Evolutionary conservation across 2,797 vertebrate species (phyloP).

Genomic region (Eulemur mongoz): DNA sequence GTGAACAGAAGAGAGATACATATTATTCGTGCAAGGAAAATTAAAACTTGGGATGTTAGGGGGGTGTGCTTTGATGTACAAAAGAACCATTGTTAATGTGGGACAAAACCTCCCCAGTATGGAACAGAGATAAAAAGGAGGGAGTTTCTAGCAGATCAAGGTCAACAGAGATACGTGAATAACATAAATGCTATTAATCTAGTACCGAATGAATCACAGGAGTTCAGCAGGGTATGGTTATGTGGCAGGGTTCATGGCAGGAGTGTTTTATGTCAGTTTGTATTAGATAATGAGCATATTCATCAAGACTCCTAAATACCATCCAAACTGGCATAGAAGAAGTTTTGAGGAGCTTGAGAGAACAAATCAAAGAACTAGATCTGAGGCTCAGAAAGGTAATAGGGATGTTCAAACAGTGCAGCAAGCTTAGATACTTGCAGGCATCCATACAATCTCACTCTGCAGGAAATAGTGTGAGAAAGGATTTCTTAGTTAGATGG

Average conservation of each 20-base stretch:
- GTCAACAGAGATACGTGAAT: constrained; percentile 87
- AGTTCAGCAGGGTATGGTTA: constrained; percentile 82
- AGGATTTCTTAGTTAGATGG: constrained; percentile 77
- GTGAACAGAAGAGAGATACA: constrained; percentile 81
- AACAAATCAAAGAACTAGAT: constrained; percentile 85
- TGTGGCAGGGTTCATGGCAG: constrained; percentile 82
- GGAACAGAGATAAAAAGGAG: constrained; percentile 86
- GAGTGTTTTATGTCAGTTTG: constrained; percentile 86
- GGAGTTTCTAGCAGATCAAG: constrained; percentile 87
- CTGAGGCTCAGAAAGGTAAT: constrained; percentile 85
- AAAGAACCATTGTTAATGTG: constrained; percentile 86
- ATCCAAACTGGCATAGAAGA: constrained; percentile 82
- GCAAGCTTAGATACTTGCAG: constrained; percentile 81
- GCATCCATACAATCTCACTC: constrained; percentile 83
- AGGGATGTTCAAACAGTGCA: constrained; percentile 84
- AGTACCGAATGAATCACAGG: constrained; percentile 81
- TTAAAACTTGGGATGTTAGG: constrained; percentile 85
- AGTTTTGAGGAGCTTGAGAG: constrained; percentile 83
- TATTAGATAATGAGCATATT: constrained; percentile 87
- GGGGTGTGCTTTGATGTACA: constrained; percentile 86
- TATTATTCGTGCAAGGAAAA: constrained; percentile 86
- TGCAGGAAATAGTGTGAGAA: constrained; percentile 86
- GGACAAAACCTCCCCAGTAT: constrained; percentile 87
- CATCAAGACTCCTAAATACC: constrained; percentile 85
- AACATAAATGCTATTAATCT: constrained; percentile 88